Percentiles rank a stretch among this genome's conserved stretches.
Conservation (phyloP, 2,113 vertebrate species). For the Myodes glareolus region DNA sequence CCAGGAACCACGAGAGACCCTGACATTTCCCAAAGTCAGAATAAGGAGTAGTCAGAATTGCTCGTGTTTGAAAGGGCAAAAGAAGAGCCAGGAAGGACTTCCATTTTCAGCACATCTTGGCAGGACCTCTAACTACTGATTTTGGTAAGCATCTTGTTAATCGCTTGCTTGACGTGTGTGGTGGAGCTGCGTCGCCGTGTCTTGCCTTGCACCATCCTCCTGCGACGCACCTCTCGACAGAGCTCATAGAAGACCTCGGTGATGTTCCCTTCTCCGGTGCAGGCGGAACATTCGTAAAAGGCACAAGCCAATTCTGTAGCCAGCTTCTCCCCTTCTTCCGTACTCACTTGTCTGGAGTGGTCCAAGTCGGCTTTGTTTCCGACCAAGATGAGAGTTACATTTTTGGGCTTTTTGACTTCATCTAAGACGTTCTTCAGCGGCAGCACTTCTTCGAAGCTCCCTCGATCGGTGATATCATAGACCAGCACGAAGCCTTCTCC, state of each 20-base stretch:
- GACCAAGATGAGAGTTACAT: slow-evolving; percentile 95
- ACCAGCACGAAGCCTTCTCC: slow-evolving; percentile 96
- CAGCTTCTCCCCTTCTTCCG: slow-evolving; percentile 96
- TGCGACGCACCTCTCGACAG: slow-evolving; percentile 94
- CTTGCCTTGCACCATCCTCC: slow-evolving; percentile 96
- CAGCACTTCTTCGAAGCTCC: slow-evolving; percentile 96
- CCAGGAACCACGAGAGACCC: not conserved
- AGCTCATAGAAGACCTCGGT: slow-evolving; percentile 96
- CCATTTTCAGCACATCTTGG: not conserved
- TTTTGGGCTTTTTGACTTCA: slow-evolving; percentile 96
- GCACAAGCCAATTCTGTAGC: slow-evolving; percentile 96
- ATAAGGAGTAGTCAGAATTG: slow-evolving; percentile 42
- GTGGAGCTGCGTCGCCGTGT: slow-evolving; percentile 96
- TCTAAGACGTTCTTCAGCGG: slow-evolving; percentile 94
- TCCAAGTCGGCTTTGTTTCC: slow-evolving; percentile 98
- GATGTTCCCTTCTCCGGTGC: slow-evolving; percentile 92
- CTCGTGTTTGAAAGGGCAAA: slow-evolving; percentile 30
- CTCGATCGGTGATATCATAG: slow-evolving; percentile 97
- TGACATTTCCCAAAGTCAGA: slow-evolving; percentile 55
- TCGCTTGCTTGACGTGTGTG: slow-evolving; percentile 98
- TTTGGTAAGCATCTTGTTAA: slow-evolving; percentile 99
- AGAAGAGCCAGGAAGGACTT: not conserved
- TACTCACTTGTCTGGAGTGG: slow-evolving; percentile 95
- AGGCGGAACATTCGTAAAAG: slow-evolving; percentile 98
- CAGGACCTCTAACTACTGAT: slow-evolving; percentile 94